These are phyloP conservation scores for Hyposoter didymator DNA, from an alignment of 2,888 invertebrate species.

Conservation along the genomic window DNA sequence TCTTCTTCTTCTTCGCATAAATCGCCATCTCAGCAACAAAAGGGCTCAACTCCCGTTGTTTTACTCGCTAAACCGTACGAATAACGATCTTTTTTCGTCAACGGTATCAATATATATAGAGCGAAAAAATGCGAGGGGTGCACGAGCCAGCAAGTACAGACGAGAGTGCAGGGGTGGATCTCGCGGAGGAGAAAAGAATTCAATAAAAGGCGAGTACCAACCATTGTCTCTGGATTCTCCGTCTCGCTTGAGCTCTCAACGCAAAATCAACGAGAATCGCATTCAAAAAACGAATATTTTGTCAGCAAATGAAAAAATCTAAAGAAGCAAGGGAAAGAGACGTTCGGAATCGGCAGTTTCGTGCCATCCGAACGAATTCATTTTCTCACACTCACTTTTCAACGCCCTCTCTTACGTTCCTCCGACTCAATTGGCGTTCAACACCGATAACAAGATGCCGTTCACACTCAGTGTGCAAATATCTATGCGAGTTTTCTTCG, in stretches of 20 bases:
- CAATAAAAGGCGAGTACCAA: constrained; percentile 77
- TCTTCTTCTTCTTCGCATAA: constrained; percentile 26
- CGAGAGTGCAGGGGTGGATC: constrained; percentile 29
- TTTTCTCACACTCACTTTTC: neutral
- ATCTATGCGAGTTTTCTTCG: neutral
- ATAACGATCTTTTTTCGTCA: constrained; percentile 12
- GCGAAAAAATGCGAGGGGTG: constrained; percentile 27
- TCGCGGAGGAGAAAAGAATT: constrained; percentile 76
- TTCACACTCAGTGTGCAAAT: constrained; percentile 7
- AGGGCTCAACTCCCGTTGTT: constrained; percentile 6
- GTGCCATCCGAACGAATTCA: constrained; percentile 30
- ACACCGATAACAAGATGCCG: constrained; percentile 50
- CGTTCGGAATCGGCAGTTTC: constrained; percentile 52
- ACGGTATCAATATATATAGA: constrained; percentile 12
- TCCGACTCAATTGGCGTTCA: constrained; percentile 44
- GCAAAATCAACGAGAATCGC: constrained; percentile 16
- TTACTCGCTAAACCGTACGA: neutral
- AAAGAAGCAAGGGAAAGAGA: constrained; percentile 3
- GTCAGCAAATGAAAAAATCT: neutral
- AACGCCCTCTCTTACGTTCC: constrained; percentile 4
- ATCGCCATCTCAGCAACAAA: constrained; percentile 58
- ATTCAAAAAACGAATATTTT: constrained; percentile 60
- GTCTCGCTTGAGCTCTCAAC: constrained; percentile 5
- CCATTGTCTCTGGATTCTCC: constrained; percentile 77
- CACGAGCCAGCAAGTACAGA: constrained; percentile 36